phyloP scores from a whole-genome alignment of 2,113 vertebrate genomes.

The Gila orcuttii region DNA sequence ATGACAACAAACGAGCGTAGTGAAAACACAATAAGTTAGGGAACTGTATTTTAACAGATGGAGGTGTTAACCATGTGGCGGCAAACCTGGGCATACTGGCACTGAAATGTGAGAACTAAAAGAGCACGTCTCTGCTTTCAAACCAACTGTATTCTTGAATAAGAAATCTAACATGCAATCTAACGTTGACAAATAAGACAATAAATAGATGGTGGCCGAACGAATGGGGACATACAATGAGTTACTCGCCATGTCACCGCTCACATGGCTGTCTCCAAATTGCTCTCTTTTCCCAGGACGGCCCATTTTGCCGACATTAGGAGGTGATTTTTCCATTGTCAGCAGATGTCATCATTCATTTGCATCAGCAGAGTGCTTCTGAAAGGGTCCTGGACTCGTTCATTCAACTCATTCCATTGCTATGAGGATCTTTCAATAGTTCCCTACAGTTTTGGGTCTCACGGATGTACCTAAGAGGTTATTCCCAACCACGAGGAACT shows the following conservation, averaged over 20 bases:
- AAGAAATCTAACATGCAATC: slow-evolving; percentile 21
- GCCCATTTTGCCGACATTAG: slow-evolving; percentile 70
- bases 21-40: slow-evolving; percentile 48
- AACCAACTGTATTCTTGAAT: slow-evolving; percentile 11
- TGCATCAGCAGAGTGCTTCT: slow-evolving; percentile 68
- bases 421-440: slow-evolving; percentile 48
- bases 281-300: slow-evolving; percentile 62
- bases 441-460: slow-evolving; percentile 35
- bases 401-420: slow-evolving; percentile 24
- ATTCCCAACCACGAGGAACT: slow-evolving; percentile 8
- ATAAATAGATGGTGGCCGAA: neutral
- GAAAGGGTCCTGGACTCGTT: slow-evolving; percentile 62
- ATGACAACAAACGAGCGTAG: slow-evolving; percentile 55
- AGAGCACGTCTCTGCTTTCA: neutral
- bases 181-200: slow-evolving; percentile 40
- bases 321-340: slow-evolving; percentile 69
- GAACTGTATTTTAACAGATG: slow-evolving; percentile 72
- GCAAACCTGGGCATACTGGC: slow-evolving; percentile 43
- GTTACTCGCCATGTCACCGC: slow-evolving; percentile 47
- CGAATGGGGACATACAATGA: slow-evolving; percentile 53
- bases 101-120: slow-evolving; percentile 36
- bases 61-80: slow-evolving; percentile 56
- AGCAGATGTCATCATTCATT: slow-evolving; percentile 73
- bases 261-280: slow-evolving; percentile 56
- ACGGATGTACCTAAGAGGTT: neutral